Conservation (phyloP, 1,140 invertebrate genomes). For the Achroia grisella region DNA sequence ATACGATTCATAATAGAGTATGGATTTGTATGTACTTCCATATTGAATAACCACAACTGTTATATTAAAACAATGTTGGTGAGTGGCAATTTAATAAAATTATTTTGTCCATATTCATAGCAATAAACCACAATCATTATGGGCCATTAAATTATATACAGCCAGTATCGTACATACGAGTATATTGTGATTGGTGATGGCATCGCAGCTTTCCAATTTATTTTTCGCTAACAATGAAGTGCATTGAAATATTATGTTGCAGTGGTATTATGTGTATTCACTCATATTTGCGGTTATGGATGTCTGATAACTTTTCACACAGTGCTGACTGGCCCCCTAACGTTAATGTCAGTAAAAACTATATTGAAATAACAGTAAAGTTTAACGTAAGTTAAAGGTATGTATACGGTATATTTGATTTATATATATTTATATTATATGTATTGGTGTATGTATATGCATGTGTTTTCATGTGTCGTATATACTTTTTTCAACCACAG, state of each 20-base stretch:
- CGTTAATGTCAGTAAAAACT: no score
- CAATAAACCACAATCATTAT: not conserved
- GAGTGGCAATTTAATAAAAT: no score
- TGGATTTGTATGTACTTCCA: not conserved
- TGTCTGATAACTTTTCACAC: not conserved
- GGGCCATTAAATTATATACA: not conserved
- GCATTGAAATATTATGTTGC: constrained; percentile 1
- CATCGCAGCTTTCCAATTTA: not conserved
- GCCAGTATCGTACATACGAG: not conserved
- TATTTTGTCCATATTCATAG: no score
- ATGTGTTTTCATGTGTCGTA: no score
- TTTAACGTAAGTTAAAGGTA: no score
- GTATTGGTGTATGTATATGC: no score
- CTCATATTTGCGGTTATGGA: not conserved
- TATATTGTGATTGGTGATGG: not conserved
- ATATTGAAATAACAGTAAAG: no score
- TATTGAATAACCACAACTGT: not conserved
- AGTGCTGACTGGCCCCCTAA: no score
- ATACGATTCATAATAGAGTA: not conserved
- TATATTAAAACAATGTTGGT: not conserved
- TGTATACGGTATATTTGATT: no score
- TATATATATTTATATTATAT: no score
- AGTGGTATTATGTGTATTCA: not conserved
- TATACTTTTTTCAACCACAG: no score
- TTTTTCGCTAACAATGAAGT: not conserved